phyloP scores from a whole-genome alignment of 2,797 vertebrate species.

The Danio tinwini region DNA sequence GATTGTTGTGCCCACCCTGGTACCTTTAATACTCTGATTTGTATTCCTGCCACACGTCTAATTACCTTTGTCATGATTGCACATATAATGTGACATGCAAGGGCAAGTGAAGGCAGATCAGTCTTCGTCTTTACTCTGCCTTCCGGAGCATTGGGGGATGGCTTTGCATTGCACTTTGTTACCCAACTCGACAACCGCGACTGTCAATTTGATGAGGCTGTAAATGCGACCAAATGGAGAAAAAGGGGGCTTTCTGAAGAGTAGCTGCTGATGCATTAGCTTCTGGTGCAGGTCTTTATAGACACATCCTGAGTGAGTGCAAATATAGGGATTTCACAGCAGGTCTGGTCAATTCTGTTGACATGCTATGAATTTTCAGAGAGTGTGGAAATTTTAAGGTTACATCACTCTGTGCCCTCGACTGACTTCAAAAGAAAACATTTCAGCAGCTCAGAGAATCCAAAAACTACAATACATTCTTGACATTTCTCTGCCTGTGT shows the following conservation, averaged over 20 bases:
- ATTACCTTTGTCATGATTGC: conserved; percentile 80
- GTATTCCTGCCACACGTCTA: conserved; percentile 79
- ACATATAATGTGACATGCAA: conserved; percentile 79
- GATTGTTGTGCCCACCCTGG: conserved; percentile 38
- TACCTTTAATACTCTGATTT: conserved; percentile 66
- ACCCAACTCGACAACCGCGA: conserved; percentile 32
- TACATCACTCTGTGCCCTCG: conserved; percentile 47
- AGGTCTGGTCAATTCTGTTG: conserved; percentile 35
- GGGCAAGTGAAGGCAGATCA: conserved; percentile 71
- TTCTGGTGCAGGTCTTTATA: conserved; percentile 22
- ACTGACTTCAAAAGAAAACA: conserved; percentile 25
- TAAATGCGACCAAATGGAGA: conserved; percentile 29
- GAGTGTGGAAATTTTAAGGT: conserved; percentile 35
- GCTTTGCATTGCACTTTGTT: conserved; percentile 42
- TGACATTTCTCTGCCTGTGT: not conserved
- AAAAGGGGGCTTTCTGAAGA: conserved; percentile 4
- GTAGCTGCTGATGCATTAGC: conserved; percentile 18
- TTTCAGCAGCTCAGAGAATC: conserved; percentile 12
- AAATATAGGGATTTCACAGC: conserved; percentile 44
- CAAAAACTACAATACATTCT: not conserved
- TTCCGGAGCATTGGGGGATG: conserved; percentile 26
- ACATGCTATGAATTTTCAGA: conserved; percentile 30
- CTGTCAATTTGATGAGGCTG: conserved; percentile 35
- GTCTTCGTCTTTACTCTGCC: conserved; percentile 48
- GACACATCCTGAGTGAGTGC: not conserved